A percentile compares a stretch with the other conserved stretches of the same genome.
Evolutionary conservation across 2,888 invertebrate species (phyloP).

Genomic region (Agrotis ipsilon): DNA sequence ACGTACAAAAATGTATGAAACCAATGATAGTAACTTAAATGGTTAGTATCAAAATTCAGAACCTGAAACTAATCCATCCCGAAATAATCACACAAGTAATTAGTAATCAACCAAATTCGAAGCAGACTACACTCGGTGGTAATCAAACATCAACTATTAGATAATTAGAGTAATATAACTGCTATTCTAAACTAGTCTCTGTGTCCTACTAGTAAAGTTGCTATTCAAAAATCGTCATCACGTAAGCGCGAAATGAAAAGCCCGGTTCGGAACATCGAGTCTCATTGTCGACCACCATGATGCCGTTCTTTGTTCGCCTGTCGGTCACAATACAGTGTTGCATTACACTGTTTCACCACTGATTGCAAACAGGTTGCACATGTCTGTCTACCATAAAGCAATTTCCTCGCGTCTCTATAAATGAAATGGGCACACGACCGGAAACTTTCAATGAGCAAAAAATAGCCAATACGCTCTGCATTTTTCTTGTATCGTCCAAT

Average conservation of each 20-base stretch:
- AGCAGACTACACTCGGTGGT: not conserved
- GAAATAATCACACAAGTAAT: not conserved
- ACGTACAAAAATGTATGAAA: not conserved
- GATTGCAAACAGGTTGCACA: slow-evolving; percentile 34
- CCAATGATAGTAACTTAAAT: not conserved
- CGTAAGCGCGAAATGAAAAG: slow-evolving; percentile 18
- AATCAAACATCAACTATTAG: not conserved
- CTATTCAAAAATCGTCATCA: slow-evolving; percentile 21
- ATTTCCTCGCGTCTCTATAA: slow-evolving; percentile 34
- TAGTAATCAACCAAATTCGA: not conserved
- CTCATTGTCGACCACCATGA: slow-evolving; percentile 30
- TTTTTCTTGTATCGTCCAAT: slow-evolving; percentile 25
- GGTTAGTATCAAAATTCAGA: slow-evolving; percentile 2
- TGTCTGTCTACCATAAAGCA: slow-evolving; percentile 23
- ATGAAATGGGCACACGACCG: slow-evolving; percentile 22
- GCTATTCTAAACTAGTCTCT: not conserved
- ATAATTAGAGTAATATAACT: not conserved
- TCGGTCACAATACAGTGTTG: slow-evolving; percentile 36
- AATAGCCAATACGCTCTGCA: slow-evolving; percentile 10
- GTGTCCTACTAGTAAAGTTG: not conserved
- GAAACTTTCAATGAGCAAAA: slow-evolving; percentile 33
- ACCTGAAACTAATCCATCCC: not conserved
- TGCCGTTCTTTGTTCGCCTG: slow-evolving; percentile 33
- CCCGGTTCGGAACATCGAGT: slow-evolving; percentile 20
- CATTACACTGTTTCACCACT: slow-evolving; percentile 37